A percentile compares a stretch with the other conserved stretches of the same genome.
These are phyloP conservation scores for Rhynchopsitta pachyrhyncha DNA, from an alignment of 2,113 vertebrate species.

Conservation along the genomic window DNA sequence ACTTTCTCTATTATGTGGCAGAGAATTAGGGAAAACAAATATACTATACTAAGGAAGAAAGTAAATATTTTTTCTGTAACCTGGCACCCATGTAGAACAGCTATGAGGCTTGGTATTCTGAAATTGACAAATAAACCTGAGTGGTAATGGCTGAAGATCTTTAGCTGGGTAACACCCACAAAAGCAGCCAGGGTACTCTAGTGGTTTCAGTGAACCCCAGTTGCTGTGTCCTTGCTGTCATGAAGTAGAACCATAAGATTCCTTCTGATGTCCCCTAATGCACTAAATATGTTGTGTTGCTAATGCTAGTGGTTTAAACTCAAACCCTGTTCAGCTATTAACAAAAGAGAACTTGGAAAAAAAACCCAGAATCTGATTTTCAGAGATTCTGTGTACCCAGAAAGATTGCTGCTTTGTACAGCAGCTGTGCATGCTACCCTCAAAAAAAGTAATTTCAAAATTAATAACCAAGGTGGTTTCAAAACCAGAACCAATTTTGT, in stretches of 20 bases:
- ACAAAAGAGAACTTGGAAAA: neutral
- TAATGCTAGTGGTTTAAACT: neutral
- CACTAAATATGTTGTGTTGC: neutral
- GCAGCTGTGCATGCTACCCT: neutral
- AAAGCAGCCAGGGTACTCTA: neutral
- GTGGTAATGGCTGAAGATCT: neutral
- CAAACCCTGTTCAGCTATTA: neutral
- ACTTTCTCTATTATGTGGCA: neutral
- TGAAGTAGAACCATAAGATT: neutral
- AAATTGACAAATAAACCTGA: neutral
- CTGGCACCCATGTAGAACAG: neutral
- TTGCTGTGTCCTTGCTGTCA: neutral
- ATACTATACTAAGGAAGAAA: neutral
- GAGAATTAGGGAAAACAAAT: neutral
- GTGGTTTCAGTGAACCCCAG: neutral
- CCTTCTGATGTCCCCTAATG: neutral
- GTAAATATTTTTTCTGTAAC: neutral
- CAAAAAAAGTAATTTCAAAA: neutral
- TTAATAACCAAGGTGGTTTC: neutral
- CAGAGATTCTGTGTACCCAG: rapidly evolving
- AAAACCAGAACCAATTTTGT: neutral
- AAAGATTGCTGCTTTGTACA: neutral
- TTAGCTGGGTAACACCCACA: neutral
- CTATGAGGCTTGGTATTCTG: neutral
- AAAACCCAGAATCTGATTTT: neutral